Percentiles rank a stretch among this genome's conserved stretches.
Conservation (phyloP, 2,113 vertebrate species). For the Lepus americanus region DNA sequence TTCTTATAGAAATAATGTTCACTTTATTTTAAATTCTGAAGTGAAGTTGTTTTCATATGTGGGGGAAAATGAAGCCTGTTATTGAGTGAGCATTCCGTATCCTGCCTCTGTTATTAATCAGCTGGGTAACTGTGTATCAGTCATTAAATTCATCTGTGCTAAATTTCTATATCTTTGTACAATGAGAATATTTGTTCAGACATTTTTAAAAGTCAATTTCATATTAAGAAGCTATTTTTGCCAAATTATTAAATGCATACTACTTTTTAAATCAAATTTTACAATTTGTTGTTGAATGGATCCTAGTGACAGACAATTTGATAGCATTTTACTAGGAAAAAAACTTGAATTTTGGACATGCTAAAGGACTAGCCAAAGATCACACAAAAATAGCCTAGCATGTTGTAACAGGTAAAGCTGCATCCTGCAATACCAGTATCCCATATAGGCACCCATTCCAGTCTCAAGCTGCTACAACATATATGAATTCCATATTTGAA, state of each 20-base stretch:
- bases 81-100: neutral
- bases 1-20: neutral
- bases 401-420: no score
- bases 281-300: neutral
- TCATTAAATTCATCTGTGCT: neutral
- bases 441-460: no score
- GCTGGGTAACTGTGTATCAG: neutral
- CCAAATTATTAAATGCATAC: neutral
- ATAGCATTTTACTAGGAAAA: neutral
- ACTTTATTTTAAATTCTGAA: neutral
- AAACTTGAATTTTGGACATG: neutral
- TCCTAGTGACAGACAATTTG: neutral
- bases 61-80: neutral
- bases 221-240: no score
- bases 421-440: no score
- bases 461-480: no score
- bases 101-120: neutral
- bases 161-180: neutral
- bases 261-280: neutral
- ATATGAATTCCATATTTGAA: neutral
- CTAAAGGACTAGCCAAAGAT: neutral
- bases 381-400: neutral
- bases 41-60: neutral
- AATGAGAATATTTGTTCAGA: neutral
- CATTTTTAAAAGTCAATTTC: neutral